Percentiles rank a stretch among this genome's conserved stretches.
Evolutionary conservation across 35 echinoderm and acorn worm genomes (phyloP).

Genomic region (Ptychodera flava): DNA sequence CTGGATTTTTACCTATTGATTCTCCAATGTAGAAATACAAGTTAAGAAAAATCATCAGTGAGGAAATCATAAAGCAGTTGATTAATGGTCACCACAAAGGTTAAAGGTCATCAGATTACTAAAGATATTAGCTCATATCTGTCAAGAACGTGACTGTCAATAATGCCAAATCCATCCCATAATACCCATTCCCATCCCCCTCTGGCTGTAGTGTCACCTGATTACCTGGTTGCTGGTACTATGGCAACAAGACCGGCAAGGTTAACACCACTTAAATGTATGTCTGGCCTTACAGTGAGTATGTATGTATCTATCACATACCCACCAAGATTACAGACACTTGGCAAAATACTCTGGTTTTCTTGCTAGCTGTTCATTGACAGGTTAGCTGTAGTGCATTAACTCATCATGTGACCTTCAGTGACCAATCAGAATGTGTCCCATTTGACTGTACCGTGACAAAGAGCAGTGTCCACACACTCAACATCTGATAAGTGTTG

Average conservation of each 20-base stretch:
- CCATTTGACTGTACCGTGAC: no score
- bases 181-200: constrained; percentile 29
- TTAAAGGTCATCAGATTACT: constrained; percentile 92
- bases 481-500: no score
- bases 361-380: neutral
- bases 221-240: neutral
- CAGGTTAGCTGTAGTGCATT: neutral
- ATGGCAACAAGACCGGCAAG: neutral
- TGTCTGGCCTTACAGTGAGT: constrained; percentile 81
- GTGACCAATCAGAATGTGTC: no score
- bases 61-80: neutral
- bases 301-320: constrained; percentile 22
- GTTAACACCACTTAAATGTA: constrained; percentile 28
- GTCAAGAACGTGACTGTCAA: constrained; percentile 16
- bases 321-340: constrained; percentile 99
- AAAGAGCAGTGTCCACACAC: no score
- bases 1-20: constrained; percentile 78
- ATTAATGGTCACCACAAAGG: no score
- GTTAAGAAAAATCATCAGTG: constrained; percentile 45
- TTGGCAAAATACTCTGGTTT: constrained; percentile 59
- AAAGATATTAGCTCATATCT: constrained; percentile 69
- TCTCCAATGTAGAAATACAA: constrained; percentile 63
- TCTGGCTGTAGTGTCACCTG: constrained; percentile 19
- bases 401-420: neutral
- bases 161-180: constrained; percentile 21